These are phyloP conservation scores for Myrmophylax atrothorax DNA, from an alignment of 2,113 vertebrate genomes.

Conservation along the genomic window DNA sequence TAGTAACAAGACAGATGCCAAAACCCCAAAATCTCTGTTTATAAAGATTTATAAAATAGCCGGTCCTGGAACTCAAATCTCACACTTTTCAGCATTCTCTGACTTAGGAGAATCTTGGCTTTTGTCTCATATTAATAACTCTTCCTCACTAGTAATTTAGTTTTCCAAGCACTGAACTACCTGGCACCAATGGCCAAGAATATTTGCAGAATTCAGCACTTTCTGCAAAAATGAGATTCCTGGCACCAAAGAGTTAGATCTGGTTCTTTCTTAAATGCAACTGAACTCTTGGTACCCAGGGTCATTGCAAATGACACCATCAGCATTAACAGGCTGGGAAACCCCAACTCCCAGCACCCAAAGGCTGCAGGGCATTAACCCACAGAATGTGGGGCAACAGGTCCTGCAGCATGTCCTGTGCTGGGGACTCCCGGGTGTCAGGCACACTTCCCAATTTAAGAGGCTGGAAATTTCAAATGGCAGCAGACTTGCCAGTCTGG, in stretches of 20 bases:
- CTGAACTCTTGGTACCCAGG: background rate
- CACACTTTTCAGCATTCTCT: background rate
- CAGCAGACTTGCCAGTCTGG: background rate
- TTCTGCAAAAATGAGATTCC: background rate
- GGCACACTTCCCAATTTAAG: background rate
- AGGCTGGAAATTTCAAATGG: background rate
- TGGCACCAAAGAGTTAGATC: slow-evolving; percentile 30
- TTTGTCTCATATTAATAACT: background rate
- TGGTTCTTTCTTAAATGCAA: background rate
- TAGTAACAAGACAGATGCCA: slow-evolving; percentile 62
- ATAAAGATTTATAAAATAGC: background rate
- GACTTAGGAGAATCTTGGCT: background rate
- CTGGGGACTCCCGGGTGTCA: background rate
- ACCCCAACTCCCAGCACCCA: background rate
- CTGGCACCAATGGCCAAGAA: background rate
- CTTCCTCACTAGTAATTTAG: background rate
- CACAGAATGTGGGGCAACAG: rapidly evolving
- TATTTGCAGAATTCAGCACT: background rate
- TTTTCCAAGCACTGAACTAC: background rate
- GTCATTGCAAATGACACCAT: background rate
- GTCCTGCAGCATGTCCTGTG: background rate
- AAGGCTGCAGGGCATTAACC: rapidly evolving
- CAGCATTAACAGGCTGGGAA: background rate
- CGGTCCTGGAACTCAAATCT: background rate
- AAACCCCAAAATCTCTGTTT: background rate